phyloP scores from a whole-genome alignment of 1,140 invertebrate species.

The Drosophila busckii region DNA sequence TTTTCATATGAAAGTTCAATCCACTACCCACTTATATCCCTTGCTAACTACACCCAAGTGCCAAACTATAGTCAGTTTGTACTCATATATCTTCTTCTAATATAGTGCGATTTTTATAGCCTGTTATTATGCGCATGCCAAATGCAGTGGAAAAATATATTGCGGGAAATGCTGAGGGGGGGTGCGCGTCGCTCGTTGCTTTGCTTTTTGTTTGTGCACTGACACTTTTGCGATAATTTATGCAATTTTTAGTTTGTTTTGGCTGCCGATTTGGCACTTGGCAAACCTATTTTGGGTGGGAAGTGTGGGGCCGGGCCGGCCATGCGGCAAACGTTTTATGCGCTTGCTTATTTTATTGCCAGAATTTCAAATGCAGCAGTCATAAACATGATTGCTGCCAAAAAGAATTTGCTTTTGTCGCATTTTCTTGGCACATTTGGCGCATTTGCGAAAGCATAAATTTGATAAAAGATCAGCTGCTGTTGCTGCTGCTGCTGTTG shows the following conservation, averaged over 20 bases:
- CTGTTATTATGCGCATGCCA: slow-evolving; percentile 52
- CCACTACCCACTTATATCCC: no score
- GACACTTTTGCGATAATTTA: slow-evolving; percentile 50
- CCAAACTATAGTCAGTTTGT: no score
- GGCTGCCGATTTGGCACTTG: slow-evolving; percentile 26
- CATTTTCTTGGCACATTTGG: slow-evolving; percentile 64
- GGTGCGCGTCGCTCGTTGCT: no score
- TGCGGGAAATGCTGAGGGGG: neutral
- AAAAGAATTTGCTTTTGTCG: slow-evolving; percentile 52
- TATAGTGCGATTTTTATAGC: slow-evolving; percentile 55
- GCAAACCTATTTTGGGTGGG: slow-evolving; percentile 16
- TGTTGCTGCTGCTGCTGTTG: no score
- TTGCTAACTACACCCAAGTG: no score
- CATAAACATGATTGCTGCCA: slow-evolving; percentile 50
- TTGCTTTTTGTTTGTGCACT: slow-evolving; percentile 8
- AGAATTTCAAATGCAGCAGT: slow-evolving; percentile 31
- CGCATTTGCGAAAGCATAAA: slow-evolving; percentile 33
- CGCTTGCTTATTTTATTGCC: slow-evolving; percentile 37
- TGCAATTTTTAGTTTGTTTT: slow-evolving; percentile 58
- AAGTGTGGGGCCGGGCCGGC: slow-evolving; percentile 6
- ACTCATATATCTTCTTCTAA: no score
- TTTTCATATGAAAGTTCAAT: no score
- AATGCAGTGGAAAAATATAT: slow-evolving; percentile 59
- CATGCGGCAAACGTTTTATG: slow-evolving; percentile 55
- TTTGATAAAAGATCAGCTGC: slow-evolving; percentile 2